Conservation (phyloP, 2,797 vertebrate species). For the Morus bassanus region DNA sequence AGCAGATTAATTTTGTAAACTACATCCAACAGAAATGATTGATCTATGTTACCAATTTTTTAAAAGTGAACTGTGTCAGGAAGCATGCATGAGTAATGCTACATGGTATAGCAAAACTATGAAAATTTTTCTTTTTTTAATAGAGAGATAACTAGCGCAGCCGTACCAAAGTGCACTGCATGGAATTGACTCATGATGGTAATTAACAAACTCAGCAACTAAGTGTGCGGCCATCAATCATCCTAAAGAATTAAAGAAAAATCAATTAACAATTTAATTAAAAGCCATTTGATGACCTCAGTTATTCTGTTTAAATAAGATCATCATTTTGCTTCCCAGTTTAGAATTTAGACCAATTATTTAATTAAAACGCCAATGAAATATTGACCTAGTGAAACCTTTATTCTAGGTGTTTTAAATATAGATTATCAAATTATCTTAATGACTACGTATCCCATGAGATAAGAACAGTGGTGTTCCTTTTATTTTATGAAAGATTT, state of each 20-base stretch:
- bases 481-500: not conserved
- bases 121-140: not conserved
- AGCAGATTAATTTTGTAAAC: not conserved
- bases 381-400: slow-evolving; percentile 55
- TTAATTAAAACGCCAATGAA: slow-evolving; percentile 70
- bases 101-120: not conserved
- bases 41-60: not conserved
- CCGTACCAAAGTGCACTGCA: not conserved
- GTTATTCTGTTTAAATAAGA: slow-evolving; percentile 66
- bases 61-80: not conserved
- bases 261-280: slow-evolving; percentile 70
- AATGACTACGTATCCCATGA: not conserved
- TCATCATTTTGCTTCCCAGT: slow-evolving; percentile 47
- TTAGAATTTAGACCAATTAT: slow-evolving; percentile 69
- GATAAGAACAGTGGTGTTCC: not conserved
- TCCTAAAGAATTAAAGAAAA: slow-evolving; percentile 56
- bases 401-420: slow-evolving; percentile 60
- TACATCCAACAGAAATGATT: not conserved
- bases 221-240: slow-evolving; percentile 25
- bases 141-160: not conserved
- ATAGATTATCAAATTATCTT: slow-evolving; percentile 56
- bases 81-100: not conserved
- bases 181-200: not conserved
- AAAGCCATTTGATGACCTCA: slow-evolving; percentile 51
- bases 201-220: slow-evolving; percentile 33